Base-by-base conservation (phyloP, 2,113 vertebrate species). In the Tyto alba region DNA sequence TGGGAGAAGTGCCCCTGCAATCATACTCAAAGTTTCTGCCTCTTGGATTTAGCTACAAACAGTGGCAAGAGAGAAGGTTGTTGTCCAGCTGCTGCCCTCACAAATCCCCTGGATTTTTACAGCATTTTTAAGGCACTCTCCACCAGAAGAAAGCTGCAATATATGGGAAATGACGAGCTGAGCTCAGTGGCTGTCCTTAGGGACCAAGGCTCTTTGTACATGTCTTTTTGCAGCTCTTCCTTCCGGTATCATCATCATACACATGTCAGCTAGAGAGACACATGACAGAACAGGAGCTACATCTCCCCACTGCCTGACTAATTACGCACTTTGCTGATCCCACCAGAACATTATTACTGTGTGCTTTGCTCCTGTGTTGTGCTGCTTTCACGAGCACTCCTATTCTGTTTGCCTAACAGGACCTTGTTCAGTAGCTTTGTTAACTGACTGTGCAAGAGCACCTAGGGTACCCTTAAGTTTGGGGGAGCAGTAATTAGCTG, bases 381-480 rank as follows among this genome's bases (percentile, higher is more conserved):
- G 18, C 76, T 60, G 71, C 64, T 43, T 43, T 69, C 22, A 4
- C 47, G 8, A 71, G 59, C 55, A 0, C 48, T 67, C 55, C 84
- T 36, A 1, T 57, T 66, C 83, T 27, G 6, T 16, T 45, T 32
- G 36, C 57, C 72, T 16, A 8, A 0, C 25, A 57, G 80, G 40
- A 19, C 60, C 52, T 13, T 30, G 4, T 25, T 8, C 9, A 9
- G 71, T 3, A 30, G n/a, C 81, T 74, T 56, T 22, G 50, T 29
- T 22, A 56, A 16, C 36, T 11, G 32, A 3, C 74, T 13, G 32
- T 21, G 50, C 50, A 20, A 29, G 73, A 90, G 76, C 84, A 27
- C 38, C 11, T 21, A 3, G 52, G 43, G 27, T 17, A 1, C 40
- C 41, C 3, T 36, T 41, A 36, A 32, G 13, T 18, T 0, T 13